Evolutionary conservation across 2,888 invertebrate genomes (phyloP), one percentile per base, ranked within the genome.

Genomic region (Harpagoxenus sublaevis): DNA sequence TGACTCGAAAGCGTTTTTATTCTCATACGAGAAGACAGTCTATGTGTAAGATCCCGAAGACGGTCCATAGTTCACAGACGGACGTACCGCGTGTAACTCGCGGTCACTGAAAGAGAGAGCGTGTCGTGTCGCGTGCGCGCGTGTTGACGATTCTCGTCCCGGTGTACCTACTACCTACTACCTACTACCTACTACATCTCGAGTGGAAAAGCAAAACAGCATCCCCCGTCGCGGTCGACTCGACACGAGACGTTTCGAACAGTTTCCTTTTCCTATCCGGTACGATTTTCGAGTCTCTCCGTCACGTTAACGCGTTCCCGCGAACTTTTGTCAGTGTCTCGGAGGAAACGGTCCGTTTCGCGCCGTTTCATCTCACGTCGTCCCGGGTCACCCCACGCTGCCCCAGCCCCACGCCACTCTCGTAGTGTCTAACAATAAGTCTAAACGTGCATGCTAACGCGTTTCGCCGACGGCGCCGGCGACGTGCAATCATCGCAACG

Each of bases 11-110:
- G 92, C 93, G 92, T 93, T 92, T 92, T 93, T 94, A 94, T 91
- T 94, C 93, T 92, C 35, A 93, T 92, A 93, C 92, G 92, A 91
- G 93, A 92, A 93, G 92, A 91, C 92, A 90, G 93, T 93, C 92
- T 93, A 94, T 92, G 93, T 93, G 90, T 91, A 91, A 93, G 92
- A 91, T 91, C 89, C 6, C 86, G 88, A 89, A 90, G 90, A 83
- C 83, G n/a, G 18, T 18, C 18, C 51, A 15, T 23, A 23, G 23
- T 23, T 23, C 23, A 23, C 53, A 9, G 3, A 57, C 42, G 66
- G n/a, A n/a, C n/a, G n/a, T n/a, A n/a, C n/a, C n/a, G 23, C 73
- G 57, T 51, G 79, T 42, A 51, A 81, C 23, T 66, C 70, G 45
- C 23, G 23, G 39, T 70, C 70, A 74, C 23, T 53, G 28, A 70